Conservation (phyloP, 2,888 invertebrate species). For the Gibbula magus region DNA sequence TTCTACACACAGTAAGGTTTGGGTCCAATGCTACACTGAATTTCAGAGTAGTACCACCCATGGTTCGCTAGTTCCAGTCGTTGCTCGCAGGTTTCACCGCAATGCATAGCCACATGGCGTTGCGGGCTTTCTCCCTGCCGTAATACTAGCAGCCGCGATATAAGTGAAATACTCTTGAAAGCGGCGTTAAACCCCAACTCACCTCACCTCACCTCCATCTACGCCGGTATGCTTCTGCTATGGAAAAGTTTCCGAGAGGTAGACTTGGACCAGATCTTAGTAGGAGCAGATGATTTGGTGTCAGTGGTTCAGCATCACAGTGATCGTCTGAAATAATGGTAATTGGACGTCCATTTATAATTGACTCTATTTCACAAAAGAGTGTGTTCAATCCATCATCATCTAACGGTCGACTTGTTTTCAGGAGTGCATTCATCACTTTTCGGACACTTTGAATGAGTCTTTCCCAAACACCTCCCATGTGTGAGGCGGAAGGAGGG, state of each 20-base stretch:
- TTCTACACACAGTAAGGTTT: no score
- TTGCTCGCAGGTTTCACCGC: no score
- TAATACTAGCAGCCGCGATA: no score
- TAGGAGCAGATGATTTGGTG: constrained; percentile 36
- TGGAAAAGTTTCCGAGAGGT: neutral
- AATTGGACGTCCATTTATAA: constrained; percentile 42
- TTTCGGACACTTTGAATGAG: constrained; percentile 21
- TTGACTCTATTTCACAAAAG: constrained; percentile 39
- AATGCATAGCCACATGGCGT: no score
- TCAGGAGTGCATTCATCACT: constrained; percentile 8
- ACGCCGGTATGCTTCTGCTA: constrained; percentile 20
- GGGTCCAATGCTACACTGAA: no score
- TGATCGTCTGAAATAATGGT: constrained; percentile 31
- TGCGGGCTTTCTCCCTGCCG: no score
- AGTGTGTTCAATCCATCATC: constrained; percentile 40
- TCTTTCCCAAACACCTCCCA: constrained; percentile 31
- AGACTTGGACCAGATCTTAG: constrained; percentile 12
- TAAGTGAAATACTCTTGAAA: no score
- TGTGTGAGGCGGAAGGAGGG: constrained; percentile 19
- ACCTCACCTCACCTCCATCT: no score
- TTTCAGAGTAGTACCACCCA: no score
- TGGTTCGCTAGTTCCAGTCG: no score
- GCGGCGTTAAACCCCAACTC: no score
- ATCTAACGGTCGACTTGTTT: constrained; percentile 15
- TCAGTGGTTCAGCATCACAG: constrained; percentile 35